Conservation (phyloP, 2,888 invertebrate genomes). For the Harpalus rufipes region DNA sequence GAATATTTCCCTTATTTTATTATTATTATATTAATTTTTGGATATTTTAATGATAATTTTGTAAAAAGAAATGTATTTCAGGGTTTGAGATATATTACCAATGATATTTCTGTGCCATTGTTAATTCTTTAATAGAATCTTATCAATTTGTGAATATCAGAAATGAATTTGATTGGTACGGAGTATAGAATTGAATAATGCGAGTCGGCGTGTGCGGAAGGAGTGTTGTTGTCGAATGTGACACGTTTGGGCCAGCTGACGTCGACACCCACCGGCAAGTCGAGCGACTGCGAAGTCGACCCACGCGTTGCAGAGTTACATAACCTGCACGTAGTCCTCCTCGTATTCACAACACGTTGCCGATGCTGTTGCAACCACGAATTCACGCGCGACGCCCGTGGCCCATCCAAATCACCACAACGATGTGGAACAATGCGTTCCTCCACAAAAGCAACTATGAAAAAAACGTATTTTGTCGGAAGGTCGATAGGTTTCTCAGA, state of each 20-base stretch:
- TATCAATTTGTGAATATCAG: background rate
- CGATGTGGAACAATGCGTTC: conserved; percentile 59
- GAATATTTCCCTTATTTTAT: too few species aligned
- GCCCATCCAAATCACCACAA: conserved; percentile 50
- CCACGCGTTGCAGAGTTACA: conserved; percentile 42
- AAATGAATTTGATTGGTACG: background rate
- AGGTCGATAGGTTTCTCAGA: conserved; percentile 62
- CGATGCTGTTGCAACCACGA: conserved; percentile 17
- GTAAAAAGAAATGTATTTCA: too few species aligned
- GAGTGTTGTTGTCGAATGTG: conserved; percentile 42
- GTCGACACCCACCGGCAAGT: conserved; percentile 6
- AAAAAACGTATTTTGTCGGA: conserved; percentile 53
- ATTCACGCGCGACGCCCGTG: conserved; percentile 45
- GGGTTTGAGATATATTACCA: too few species aligned
- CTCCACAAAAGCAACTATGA: conserved; percentile 55
- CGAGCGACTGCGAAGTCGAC: conserved; percentile 33
- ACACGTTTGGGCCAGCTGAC: conserved; percentile 50
- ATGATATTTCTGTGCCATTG: too few species aligned
- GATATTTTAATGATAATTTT: too few species aligned
- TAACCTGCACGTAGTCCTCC: conserved; percentile 15
- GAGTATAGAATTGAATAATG: background rate
- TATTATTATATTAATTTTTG: too few species aligned
- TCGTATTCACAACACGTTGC: conserved; percentile 47
- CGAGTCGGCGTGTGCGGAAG: background rate
- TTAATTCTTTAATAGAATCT: too few species aligned